phyloP scores from a whole-genome alignment of 1,140 invertebrate genomes.

The Bicyclus anynana region DNA sequence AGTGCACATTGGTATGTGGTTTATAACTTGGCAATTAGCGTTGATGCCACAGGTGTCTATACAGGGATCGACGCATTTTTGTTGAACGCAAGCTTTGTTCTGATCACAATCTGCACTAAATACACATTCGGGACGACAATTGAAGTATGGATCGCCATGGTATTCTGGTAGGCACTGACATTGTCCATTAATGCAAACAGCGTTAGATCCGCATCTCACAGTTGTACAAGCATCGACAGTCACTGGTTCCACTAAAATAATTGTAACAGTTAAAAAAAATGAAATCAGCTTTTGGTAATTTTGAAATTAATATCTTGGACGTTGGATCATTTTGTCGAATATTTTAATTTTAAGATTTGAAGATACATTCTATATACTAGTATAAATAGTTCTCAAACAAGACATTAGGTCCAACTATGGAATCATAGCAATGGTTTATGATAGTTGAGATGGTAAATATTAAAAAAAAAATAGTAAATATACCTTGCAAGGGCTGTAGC shows the following conservation, averaged over 20 bases:
- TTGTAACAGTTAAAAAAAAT: constrained; percentile 17
- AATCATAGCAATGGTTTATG: neutral
- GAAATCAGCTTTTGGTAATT: too few species aligned
- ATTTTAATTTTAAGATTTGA: too few species aligned
- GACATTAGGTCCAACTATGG: too few species aligned
- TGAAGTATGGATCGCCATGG: constrained; percentile 81
- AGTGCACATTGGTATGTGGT: constrained; percentile 86
- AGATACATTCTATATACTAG: too few species aligned
- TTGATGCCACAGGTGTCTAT: constrained; percentile 84
- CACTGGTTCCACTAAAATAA: constrained; percentile 66
- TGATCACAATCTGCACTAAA: constrained; percentile 88
- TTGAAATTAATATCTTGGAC: too few species aligned
- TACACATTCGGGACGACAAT: constrained; percentile 89
- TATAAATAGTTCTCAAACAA: too few species aligned
- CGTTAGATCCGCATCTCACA: constrained; percentile 87
- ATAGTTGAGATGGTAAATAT: neutral
- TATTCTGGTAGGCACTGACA: constrained; percentile 82
- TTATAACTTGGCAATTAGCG: constrained; percentile 86
- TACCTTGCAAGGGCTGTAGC: constrained; percentile 79
- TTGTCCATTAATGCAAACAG: constrained; percentile 83
- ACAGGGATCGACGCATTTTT: constrained; percentile 86
- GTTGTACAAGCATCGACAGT: constrained; percentile 79
- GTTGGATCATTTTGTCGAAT: too few species aligned
- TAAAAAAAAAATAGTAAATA: neutral
- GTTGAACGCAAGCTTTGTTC: constrained; percentile 85